Conservation (phyloP, 2,113 vertebrate genomes). For the Rhinopithecus roxellana region DNA sequence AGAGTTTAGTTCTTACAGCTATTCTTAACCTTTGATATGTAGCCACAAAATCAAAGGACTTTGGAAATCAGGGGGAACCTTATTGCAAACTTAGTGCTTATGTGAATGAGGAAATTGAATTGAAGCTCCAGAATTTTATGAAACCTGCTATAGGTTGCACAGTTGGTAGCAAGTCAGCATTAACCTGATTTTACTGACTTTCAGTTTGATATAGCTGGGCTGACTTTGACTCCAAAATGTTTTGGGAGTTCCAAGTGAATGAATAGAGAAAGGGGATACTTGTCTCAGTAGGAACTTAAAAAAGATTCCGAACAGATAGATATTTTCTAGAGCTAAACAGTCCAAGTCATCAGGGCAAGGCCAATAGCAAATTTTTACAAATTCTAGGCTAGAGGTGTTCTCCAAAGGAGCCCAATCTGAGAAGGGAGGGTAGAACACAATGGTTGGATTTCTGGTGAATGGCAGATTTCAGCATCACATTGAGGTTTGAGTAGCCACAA, state of each 20-base stretch:
- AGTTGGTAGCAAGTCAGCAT: neutral
- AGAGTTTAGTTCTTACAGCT: neutral
- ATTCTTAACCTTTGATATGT: conserved; percentile 33
- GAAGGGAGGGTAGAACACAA: neutral
- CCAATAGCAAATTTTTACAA: neutral
- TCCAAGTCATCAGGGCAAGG: neutral
- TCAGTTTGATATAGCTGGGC: neutral
- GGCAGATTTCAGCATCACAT: neutral
- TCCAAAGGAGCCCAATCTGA: neutral
- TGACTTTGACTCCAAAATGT: neutral
- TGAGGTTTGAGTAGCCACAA: neutral
- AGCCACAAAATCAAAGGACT: conserved; percentile 53
- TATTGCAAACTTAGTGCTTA: neutral
- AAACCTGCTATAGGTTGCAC: neutral
- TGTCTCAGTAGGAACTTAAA: neutral
- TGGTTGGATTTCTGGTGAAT: neutral
- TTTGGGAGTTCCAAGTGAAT: neutral
- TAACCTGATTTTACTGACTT: neutral
- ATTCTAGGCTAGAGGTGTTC: neutral
- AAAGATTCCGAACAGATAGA: neutral
- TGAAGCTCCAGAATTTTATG: neutral
- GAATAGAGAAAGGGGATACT: neutral
- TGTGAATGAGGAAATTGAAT: conserved; percentile 19
- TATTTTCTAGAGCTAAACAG: neutral
- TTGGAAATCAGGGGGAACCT: neutral